Base-by-base conservation (phyloP, 2,888 invertebrate genomes). In the Furcula furcula region DNA sequence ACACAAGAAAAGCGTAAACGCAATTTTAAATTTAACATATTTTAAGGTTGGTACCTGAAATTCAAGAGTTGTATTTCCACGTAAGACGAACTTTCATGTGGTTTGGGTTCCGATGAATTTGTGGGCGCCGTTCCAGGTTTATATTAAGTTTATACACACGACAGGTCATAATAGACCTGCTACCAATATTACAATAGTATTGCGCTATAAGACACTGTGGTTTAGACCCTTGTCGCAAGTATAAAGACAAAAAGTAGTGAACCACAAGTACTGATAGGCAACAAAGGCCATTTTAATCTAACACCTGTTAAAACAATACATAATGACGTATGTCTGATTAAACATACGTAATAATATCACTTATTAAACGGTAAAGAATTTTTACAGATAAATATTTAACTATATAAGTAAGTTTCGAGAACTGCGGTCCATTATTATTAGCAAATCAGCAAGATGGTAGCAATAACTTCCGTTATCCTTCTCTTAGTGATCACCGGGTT, bases 371-470 rank as follows among this genome's bases (percentile, higher is more conserved):
- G 4, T 18, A 18, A 28, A 15, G 28, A 29, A 21, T 35, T 15
- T 28, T 34, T 4, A 21, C 10, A 28, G 31, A 46, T 54, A 50
- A 30, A 31, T 34, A 13, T 30, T 41, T 36, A 16, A 10, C 45
- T 60, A 60, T 63, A 60, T 45, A 56, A n/a, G n/a, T n/a, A n/a
- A n/a, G 55, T 42, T 31, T 36, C 34, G 12, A 34, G 35, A 13
- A 15, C 11, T 31, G 31, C 27, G 22, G 33, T 34, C 15, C n/a
- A 31, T 36, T 20, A 31, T n/a, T n/a, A n/a, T n/a, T 34, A 43
- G 36, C 12, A 35, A 30, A 32, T 26, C 30, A 26, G 19, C 42
- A 59, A 16, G 37, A 70, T 71, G 68, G 52, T 53, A 52, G 58
- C 61, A 9, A 43, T 49, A 28, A 54, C 41, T 31, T 48, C 51